Evolutionary conservation across 2,113 vertebrate species (phyloP), one percentile per base, ranked within the genome.

Genomic region (Ailurus styani): DNA sequence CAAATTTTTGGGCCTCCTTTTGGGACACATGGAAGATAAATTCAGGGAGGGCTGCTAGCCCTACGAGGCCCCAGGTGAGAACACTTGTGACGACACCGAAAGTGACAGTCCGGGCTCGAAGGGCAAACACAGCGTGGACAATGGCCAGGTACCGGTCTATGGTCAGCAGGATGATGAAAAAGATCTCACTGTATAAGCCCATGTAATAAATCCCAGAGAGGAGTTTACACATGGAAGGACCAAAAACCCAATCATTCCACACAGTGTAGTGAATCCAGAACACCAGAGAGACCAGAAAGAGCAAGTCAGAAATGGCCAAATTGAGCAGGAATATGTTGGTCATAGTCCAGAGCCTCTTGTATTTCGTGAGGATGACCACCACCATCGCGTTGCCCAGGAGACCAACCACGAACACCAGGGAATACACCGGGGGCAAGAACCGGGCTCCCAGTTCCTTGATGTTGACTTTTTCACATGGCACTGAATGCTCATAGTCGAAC

Each of bases 281-380:
- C 0, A 99, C 99, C 12, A 99, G 98, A 0, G 98, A 98, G 88
- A 99, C 98, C 18, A 99, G 29, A 85, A 99, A 98, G 1, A 99
- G 98, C 70, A 99, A 96, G 97, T 99, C 99, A 0, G 99, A 99
- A 7, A 99, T 42, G 0, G 99, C 99, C 99, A 99, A 60, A 96
- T 99, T 99, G 70, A 99, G 90, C 73, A 99, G 98, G 97, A 99
- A 99, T 96, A 99, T 99, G 81, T 99, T 99, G 0, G 99, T 99
- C 99, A 99, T 99, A 27, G 98, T 99, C 79, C 96, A 98, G 57
- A 99, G 84, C 45, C 97, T 98, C 77, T 97, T 98, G 25, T 99
- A 99, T 81, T 98, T 99, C 1, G 98, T 79, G 12, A 99, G 98
- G 95, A 99, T 99, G 97, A 99, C 98, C 79, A 99, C 68, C 57